Evolutionary conservation across 2,113 vertebrate genomes (phyloP).

Genomic region (Microtus oregoni): DNA sequence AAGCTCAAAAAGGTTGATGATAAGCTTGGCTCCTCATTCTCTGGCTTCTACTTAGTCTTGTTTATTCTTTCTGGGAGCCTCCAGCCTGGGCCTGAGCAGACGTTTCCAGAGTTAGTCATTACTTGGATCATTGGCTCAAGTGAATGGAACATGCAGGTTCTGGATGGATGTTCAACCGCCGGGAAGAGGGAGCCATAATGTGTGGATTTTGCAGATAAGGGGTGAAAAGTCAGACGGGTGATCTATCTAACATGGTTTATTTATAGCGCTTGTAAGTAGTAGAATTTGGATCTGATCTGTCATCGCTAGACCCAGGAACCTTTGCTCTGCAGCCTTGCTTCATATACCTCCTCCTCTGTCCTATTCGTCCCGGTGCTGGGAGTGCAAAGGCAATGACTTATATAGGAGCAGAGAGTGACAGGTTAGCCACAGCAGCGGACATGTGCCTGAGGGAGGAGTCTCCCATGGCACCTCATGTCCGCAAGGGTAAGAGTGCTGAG

Average conservation of each 20-base stretch:
- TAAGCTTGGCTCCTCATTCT: background rate
- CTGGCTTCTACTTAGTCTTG: background rate
- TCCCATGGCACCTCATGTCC: fast-evolving
- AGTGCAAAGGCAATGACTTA: background rate
- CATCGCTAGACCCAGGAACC: background rate
- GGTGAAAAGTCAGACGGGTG: background rate
- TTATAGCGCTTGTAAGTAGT: background rate
- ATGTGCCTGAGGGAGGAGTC: fast-evolving
- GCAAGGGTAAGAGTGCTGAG: background rate
- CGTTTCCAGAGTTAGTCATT: background rate
- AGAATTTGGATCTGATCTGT: background rate
- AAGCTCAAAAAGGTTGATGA: background rate
- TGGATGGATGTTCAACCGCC: background rate
- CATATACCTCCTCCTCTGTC: background rate
- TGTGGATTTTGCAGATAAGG: background rate
- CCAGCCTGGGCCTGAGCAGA: background rate
- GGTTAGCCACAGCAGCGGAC: background rate
- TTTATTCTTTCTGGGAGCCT: background rate
- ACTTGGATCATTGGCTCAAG: background rate
- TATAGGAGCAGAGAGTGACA: background rate
- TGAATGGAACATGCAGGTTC: background rate
- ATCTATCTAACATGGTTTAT: background rate
- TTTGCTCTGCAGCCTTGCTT: background rate
- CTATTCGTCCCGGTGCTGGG: fast-evolving
- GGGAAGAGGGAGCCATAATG: background rate